Conservation (phyloP, 1,140 invertebrate genomes). For the Formica selysi region DNA sequence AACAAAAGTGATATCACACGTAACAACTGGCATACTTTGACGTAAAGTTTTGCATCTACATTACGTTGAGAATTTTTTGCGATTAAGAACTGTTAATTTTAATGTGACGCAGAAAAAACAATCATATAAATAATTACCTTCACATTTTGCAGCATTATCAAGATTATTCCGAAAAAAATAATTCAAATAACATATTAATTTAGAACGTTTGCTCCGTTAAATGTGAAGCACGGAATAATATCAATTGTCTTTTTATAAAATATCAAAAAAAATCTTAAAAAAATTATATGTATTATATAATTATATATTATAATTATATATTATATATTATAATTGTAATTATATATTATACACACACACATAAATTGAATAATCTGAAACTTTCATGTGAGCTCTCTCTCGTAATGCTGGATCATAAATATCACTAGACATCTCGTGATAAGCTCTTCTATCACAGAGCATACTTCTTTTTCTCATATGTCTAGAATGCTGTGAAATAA, state of each 20-base stretch:
- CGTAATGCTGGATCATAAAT: background rate
- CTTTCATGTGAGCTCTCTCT: background rate
- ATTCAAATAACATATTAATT: background rate
- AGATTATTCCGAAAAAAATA: background rate
- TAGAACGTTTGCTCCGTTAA: background rate
- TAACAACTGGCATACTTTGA: conserved; percentile 50
- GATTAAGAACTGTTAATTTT: background rate
- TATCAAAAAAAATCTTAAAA: background rate
- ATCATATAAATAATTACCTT: background rate
- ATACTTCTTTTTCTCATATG: background rate
- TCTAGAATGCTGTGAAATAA: conserved; percentile 3
- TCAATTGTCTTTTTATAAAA: background rate
- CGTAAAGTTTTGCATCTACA: background rate
- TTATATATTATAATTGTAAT: too few relatives aligned
- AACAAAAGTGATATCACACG: conserved; percentile 28
- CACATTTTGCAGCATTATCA: too few relatives aligned
- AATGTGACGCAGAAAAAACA: background rate
- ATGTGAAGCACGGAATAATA: background rate
- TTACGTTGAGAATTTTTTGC: background rate
- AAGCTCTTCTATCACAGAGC: background rate
- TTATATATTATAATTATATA: background rate
- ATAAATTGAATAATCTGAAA: background rate
- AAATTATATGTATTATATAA: background rate
- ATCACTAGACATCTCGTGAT: conserved; percentile 11
- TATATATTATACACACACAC: background rate